Conservation (phyloP, 2,797 vertebrate species). For the Zenarchopterus dispar region DNA sequence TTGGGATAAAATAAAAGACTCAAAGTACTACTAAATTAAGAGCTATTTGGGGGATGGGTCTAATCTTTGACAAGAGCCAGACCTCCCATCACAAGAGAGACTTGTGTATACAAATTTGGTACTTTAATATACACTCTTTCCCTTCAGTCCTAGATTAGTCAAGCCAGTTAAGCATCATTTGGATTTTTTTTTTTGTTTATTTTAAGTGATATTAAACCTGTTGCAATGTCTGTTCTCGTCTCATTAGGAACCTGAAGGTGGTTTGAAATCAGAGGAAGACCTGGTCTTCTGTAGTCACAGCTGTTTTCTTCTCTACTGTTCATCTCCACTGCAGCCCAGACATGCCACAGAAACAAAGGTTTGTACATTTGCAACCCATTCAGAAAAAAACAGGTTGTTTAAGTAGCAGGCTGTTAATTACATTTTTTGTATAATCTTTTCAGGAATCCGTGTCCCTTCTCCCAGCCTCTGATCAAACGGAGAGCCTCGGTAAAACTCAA, state of each 20-base stretch:
- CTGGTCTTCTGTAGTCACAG: constrained; percentile 97
- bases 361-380: constrained; percentile 36
- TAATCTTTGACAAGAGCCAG: too few relatives aligned
- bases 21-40: too few relatives aligned
- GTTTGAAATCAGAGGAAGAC: constrained; percentile 83
- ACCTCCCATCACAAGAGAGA: too few relatives aligned
- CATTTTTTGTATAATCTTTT: background rate
- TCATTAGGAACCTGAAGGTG: constrained; percentile 75
- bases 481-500: constrained; percentile 84
- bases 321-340: constrained; percentile 83
- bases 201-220: too few relatives aligned
- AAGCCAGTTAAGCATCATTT: too few relatives aligned
- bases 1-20: too few relatives aligned
- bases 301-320: constrained; percentile 94
- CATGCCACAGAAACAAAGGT: constrained; percentile 87
- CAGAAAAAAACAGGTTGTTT: background rate
- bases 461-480: constrained; percentile 80
- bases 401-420: background rate
- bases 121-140: too few relatives aligned
- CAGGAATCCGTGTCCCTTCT: constrained; percentile 85
- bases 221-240: constrained; percentile 21
- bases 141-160: too few relatives aligned
- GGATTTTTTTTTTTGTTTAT: too few relatives aligned
- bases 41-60: too few relatives aligned
- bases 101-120: background rate